Conservation (phyloP, 1,140 invertebrate genomes). For the Coptotermes formosanus region DNA sequence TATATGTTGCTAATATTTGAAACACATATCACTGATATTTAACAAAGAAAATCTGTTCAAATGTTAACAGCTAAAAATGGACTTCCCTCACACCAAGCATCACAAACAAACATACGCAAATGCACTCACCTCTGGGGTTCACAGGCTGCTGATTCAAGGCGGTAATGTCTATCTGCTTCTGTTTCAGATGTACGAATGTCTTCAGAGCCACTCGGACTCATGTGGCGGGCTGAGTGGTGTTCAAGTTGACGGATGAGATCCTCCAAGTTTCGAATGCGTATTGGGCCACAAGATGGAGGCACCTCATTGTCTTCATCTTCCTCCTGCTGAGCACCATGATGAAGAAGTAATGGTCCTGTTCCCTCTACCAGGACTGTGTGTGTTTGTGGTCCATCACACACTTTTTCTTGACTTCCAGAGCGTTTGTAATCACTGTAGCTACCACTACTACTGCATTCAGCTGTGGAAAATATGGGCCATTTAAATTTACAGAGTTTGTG, state of each 20-base stretch:
- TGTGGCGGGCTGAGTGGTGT: conserved; percentile 80
- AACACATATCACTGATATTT: too few relatives aligned
- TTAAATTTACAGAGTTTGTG: too few relatives aligned
- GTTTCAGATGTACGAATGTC: conserved; percentile 90
- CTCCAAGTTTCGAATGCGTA: conserved; percentile 83
- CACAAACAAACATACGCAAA: not conserved
- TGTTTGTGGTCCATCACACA: conserved; percentile 57
- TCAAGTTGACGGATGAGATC: conserved; percentile 84
- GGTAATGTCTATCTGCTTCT: conserved; percentile 84
- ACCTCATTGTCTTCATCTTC: conserved; percentile 70
- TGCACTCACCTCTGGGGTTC: conserved; percentile 65
- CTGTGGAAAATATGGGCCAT: not conserved
- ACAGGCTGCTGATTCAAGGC: conserved; percentile 75
- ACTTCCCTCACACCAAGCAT: not conserved
- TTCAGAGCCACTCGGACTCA: conserved; percentile 86
- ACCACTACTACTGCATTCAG: conserved; percentile 41
- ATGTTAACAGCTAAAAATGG: not conserved
- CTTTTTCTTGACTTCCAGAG: conserved; percentile 60
- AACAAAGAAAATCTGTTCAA: too few relatives aligned
- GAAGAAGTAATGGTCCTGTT: conserved; percentile 35
- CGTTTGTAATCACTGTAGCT: conserved; percentile 62
- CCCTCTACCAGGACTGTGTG: conserved; percentile 47
- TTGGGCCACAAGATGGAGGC: conserved; percentile 59
- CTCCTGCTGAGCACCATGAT: conserved; percentile 69
- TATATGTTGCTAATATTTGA: too few relatives aligned